Conservation (phyloP, 2,113 vertebrate species). For the Ginglymostoma cirratum region DNA sequence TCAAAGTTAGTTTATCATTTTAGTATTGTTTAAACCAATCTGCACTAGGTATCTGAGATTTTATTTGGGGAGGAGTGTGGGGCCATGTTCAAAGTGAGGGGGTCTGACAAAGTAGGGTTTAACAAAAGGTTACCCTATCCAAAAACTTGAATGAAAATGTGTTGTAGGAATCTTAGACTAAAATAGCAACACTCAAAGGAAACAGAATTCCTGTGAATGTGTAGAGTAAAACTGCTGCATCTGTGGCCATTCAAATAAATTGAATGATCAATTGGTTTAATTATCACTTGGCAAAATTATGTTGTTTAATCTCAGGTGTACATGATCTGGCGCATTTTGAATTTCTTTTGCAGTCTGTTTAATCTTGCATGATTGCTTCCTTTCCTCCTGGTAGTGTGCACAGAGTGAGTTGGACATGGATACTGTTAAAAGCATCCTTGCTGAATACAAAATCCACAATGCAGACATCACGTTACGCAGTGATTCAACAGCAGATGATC, state of each 20-base stretch:
- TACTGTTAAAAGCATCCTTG: conserved; percentile 90
- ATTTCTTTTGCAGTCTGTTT: neutral
- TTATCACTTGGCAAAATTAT: neutral
- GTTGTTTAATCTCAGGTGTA: neutral
- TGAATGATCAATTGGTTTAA: neutral
- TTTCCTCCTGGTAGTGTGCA: conserved; percentile 62
- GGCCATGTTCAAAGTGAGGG: neutral
- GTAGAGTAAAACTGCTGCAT: neutral
- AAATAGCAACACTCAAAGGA: neutral
- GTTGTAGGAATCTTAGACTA: neutral
- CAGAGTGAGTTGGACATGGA: conserved; percentile 86
- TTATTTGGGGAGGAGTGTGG: neutral
- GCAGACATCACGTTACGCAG: conserved; percentile 90
- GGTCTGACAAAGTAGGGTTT: neutral
- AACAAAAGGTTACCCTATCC: neutral
- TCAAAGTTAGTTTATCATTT: neutral
- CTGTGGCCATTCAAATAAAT: neutral
- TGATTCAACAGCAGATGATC: conserved; percentile 87
- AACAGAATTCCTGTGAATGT: neutral
- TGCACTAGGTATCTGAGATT: neutral
- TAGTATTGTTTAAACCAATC: neutral
- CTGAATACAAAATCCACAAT: conserved; percentile 97
- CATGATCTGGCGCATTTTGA: neutral
- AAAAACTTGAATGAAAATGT: neutral
- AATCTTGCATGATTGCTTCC: neutral